phyloP scores from a whole-genome alignment of 2,797 vertebrate genomes.

The Sciurus vulgaris region DNA sequence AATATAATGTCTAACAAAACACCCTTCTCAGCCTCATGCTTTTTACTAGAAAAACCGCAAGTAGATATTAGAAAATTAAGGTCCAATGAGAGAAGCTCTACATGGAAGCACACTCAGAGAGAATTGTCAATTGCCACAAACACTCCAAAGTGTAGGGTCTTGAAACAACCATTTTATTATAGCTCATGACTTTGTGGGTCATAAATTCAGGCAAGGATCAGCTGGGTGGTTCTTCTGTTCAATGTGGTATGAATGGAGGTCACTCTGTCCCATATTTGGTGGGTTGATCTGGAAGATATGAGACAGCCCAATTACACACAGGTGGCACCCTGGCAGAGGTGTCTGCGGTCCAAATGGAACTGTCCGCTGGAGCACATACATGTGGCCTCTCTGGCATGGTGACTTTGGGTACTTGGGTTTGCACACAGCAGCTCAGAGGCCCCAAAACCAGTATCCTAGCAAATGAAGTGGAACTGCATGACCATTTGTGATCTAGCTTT shows the following conservation, averaged over 20 bases:
- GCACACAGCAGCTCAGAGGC: neutral
- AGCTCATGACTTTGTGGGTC: neutral
- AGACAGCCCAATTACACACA: neutral
- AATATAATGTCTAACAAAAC: neutral
- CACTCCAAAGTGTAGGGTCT: neutral
- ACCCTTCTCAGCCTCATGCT: neutral
- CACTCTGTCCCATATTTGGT: neutral
- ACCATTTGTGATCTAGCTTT: neutral
- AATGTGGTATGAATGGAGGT: rapidly evolving
- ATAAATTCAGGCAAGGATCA: neutral
- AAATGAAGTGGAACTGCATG: neutral
- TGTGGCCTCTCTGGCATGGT: neutral
- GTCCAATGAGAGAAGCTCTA: neutral
- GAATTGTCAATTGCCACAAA: neutral
- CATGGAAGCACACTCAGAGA: neutral
- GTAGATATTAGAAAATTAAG: neutral
- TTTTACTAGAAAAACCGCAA: neutral
- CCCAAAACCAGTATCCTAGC: neutral
- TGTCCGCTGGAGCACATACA: neutral
- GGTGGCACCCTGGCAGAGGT: neutral
- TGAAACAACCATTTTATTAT: neutral
- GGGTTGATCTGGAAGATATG: neutral
- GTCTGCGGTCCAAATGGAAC: neutral
- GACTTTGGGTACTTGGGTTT: neutral
- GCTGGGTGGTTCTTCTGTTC: neutral